These are phyloP conservation scores for Mirza zaza DNA, from an alignment of 2,113 vertebrate genomes.

Conservation along the genomic window DNA sequence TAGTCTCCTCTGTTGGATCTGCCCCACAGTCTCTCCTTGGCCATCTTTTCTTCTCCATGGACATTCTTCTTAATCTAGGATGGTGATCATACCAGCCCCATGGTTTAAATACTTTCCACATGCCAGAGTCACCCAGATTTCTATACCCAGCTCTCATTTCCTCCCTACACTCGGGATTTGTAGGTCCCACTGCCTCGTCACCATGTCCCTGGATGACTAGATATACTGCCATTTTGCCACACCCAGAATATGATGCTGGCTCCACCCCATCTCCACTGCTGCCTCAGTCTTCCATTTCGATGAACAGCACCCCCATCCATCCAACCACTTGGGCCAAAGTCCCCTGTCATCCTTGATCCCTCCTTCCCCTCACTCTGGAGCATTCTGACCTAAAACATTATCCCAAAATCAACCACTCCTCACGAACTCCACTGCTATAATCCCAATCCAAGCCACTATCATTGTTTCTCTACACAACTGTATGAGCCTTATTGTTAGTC, in stretches of 20 bases:
- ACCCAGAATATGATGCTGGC: not conserved
- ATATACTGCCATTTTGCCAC: fast-evolving
- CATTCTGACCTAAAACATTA: not conserved
- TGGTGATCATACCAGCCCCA: not conserved
- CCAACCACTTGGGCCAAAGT: not conserved
- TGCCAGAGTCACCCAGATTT: not conserved
- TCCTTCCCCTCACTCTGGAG: not conserved
- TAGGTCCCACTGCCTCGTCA: not conserved
- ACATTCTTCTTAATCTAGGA: not conserved
- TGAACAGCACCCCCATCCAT: not conserved
- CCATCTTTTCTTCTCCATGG: not conserved
- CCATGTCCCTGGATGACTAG: not conserved
- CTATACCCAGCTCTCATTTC: not conserved
- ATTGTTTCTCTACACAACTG: not conserved
- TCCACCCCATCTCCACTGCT: not conserved
- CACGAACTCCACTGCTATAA: not conserved
- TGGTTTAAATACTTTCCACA: not conserved
- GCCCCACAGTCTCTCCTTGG: not conserved
- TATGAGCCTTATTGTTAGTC: not conserved
- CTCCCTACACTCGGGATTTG: not conserved
- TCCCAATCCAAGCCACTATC: not conserved
- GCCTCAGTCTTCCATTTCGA: not conserved
- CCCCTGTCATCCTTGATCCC: not conserved
- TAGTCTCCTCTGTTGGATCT: not conserved
- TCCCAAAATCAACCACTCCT: not conserved